These are phyloP conservation scores for Hirtodrosophila cameraria DNA, from an alignment of 2,888 invertebrate species.

Conservation along the genomic window DNA sequence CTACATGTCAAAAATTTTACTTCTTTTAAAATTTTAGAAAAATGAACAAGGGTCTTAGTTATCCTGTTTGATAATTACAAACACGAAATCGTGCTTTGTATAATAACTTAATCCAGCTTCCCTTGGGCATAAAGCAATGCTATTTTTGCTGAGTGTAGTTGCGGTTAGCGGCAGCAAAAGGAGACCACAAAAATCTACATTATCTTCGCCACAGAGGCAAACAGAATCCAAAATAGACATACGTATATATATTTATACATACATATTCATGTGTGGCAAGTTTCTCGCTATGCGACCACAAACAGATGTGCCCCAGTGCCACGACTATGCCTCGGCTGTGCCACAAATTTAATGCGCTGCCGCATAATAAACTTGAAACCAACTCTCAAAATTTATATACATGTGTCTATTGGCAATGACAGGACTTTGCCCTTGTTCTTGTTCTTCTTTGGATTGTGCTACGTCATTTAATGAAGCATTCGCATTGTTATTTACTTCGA, in stretches of 20 bases:
- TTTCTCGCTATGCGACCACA: slow-evolving; percentile 34
- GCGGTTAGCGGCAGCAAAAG: too few relatives aligned
- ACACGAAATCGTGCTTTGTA: too few relatives aligned
- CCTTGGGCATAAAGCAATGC: too few relatives aligned
- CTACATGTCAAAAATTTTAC: too few relatives aligned
- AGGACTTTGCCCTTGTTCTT: slow-evolving; percentile 20
- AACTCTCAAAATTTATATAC: slow-evolving; percentile 6
- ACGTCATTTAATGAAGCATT: slow-evolving; percentile 74
- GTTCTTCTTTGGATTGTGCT: slow-evolving; percentile 39
- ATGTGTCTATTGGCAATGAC: slow-evolving; percentile 48
- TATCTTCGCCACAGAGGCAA: too few relatives aligned
- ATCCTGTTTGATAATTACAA: too few relatives aligned
- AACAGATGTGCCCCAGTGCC: slow-evolving; percentile 32
- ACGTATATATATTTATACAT: background rate
- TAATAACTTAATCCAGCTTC: too few relatives aligned
- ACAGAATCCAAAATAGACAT: slow-evolving; percentile 36
- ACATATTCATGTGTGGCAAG: slow-evolving; percentile 26
- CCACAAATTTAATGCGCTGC: slow-evolving; percentile 19
- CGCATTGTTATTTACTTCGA: slow-evolving; percentile 51
- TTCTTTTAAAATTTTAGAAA: too few relatives aligned
- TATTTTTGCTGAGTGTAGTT: too few relatives aligned
- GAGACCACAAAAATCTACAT: slow-evolving; percentile 4
- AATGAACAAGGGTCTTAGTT: too few relatives aligned
- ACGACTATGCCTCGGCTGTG: background rate
- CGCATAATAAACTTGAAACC: slow-evolving; percentile 21